Evolutionary conservation across 2,888 invertebrate species (phyloP), one percentile per base, ranked within the genome.

Genomic region (Archips crataeganus): DNA sequence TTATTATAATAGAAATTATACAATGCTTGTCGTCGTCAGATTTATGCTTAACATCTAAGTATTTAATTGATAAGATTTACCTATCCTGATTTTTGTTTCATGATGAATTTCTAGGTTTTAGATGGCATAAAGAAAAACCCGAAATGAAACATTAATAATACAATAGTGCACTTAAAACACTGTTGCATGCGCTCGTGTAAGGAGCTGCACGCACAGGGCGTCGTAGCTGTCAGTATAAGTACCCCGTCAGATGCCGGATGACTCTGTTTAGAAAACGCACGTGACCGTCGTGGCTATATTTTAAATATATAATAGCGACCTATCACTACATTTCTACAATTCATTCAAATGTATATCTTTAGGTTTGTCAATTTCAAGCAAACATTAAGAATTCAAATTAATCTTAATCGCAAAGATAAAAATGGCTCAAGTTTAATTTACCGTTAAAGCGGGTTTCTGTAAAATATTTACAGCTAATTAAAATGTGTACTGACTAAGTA

Each of bases 221-320:
- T 47, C 69, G 73, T 51, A 70, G 54, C 66, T 70, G 74, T 70
- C 74, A 66, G 66, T 61, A 62, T 66, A 47, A 74, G 66, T 69
- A 70, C 51, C 65, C 60, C 51, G 42, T 51, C 34, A 34, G 34
- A 68, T 42, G 39, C 64, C 42, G 69, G 59, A 69, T 64, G 64
- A 49, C 64, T 74, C 59, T 60, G 60, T 68, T 74, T 64, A 74
- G 63, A 69, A 63, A 69, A 69, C 59, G 60, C 45, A 45, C 59
- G 60, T 59, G 64, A 67, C 47, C 9, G 51, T 34, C 13, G 8
- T 49, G n/a, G 13, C 15, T 23, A 65, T 51, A 11, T 54, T 42
- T 54, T 42, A 42, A 6, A 13, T 39, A 60, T 36, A 60, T 8
- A n/a, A 32, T 57, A 57, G 11, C 32, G 0, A 32, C 23, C 23